Percentiles rank a stretch among this genome's conserved stretches.
phyloP scores from a whole-genome alignment of 2,113 vertebrate genomes.

The Clarias magur region DNA sequence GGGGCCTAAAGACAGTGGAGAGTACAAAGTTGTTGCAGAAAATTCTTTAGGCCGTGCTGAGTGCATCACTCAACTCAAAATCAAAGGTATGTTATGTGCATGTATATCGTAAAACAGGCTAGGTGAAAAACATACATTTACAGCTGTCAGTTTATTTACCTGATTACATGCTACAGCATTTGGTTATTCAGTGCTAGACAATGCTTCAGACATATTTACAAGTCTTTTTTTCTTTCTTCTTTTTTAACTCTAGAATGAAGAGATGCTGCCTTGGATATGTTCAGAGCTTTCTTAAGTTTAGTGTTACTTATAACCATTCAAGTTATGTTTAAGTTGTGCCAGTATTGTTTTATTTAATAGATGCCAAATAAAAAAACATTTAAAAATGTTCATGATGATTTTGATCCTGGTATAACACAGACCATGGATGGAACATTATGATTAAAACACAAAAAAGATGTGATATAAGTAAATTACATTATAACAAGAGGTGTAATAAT shows the following conservation, averaged over 20 bases:
- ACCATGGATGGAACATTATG: background rate
- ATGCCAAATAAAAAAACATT: background rate
- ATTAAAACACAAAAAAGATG: background rate
- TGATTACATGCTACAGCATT: background rate
- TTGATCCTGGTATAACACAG: background rate
- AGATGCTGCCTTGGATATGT: background rate
- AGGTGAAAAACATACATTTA: background rate
- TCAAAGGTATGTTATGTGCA: constrained; percentile 70
- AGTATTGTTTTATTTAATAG: background rate
- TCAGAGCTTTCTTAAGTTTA: background rate
- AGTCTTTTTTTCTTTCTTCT: background rate
- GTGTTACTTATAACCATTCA: background rate
- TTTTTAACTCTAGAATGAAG: constrained; percentile 55
- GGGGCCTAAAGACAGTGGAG: constrained; percentile 73
- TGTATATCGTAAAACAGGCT: background rate
- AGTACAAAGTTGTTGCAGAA: constrained; percentile 78
- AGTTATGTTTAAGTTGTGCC: background rate
- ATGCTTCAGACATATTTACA: background rate
- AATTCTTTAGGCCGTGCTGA: constrained; percentile 74
- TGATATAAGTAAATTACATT: background rate
- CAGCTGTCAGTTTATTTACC: background rate
- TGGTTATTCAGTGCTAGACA: background rate
- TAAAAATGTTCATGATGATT: background rate
- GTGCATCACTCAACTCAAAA: constrained; percentile 75
- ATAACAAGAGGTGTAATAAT: background rate